Conservation (phyloP, 2,797 vertebrate genomes). For the Macroramphosus scolopax region DNA sequence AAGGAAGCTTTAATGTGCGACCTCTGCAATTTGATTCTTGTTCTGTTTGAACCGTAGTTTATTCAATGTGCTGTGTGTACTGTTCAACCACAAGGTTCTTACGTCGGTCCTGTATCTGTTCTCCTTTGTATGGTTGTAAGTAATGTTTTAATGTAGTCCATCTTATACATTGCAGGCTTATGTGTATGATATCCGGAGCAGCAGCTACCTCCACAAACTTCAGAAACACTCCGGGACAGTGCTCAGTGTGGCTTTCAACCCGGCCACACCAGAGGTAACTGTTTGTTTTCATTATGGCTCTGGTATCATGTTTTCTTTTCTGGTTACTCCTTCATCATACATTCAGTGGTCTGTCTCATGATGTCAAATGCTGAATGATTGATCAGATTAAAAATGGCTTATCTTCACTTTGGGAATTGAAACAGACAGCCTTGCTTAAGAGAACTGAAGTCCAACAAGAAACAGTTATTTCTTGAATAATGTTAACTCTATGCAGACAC, state of each 20-base stretch:
- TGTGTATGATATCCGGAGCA: conserved; percentile 83
- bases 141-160: conserved; percentile 7
- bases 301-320: neutral
- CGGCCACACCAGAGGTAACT: conserved; percentile 82
- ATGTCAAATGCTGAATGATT: no score
- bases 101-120: neutral
- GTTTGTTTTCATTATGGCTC: neutral
- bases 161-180: conserved; percentile 72
- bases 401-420: no score
- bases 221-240: conserved; percentile 82
- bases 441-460: no score
- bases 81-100: neutral
- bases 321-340: neutral
- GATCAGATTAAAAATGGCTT: no score
- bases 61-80: neutral
- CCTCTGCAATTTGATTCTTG: no score
- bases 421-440: no score
- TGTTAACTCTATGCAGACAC: no score
- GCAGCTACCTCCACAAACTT: conserved; percentile 82
- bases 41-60: no score
- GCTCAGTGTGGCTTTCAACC: conserved; percentile 83
- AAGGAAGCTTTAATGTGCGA: no score
- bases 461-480: no score
- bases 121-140: conserved; percentile 3
- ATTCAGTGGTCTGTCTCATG: no score